Evolutionary conservation across 2,797 vertebrate species (phyloP), one percentile per base, ranked within the genome.

Genomic region (Arremon aurantiirostris): DNA sequence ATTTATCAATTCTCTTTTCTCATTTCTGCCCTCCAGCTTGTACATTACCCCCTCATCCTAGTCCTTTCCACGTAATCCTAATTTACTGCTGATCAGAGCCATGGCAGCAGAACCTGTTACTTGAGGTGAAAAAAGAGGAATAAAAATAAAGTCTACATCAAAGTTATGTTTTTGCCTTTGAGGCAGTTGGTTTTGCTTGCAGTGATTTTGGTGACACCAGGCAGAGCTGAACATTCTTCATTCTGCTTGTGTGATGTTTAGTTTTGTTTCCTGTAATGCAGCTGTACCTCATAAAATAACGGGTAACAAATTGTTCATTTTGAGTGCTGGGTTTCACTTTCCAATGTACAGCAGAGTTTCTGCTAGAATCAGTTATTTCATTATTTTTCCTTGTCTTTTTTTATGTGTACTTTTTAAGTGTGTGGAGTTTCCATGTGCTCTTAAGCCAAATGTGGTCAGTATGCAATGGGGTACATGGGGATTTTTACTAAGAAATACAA

Each of bases 161-260:
- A 90, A 94, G 72, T 93, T 93, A 75, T 32, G 65, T 4, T 91
- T 83, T 95, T 90, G 72, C 94, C 88, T 95, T 84, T 82, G 90
- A 95, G 90, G 90, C 90, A 86, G 8, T 72, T 88, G 81, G 78
- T 76, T 95, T 92, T 90, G 44, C 73, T 86, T 81, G 49, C 92
- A 79, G 70, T 90, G 85, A 56, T 92, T 78, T 89, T 5, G 1
- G 86, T 89, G 71, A 82, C 77, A 84, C 27, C 0, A 0, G 39
- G 23, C 53, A 84, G 34, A 89, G 41, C 52, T 77, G 52, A 89
- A 65, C 71, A 23, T 92, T 79, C 41, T 89, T 93, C 76, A 77
- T 76, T 68, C 49, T 0, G 0, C 78, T 73, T 89, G 28, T 92
- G 11, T 77, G 14, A 37, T 72, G 27, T 49, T 32, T 94, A 55